A percentile compares a stretch with the other conserved stretches of the same genome.
phyloP scores from a whole-genome alignment of 2,888 invertebrate species.

The Nephrotoma flavescens region DNA sequence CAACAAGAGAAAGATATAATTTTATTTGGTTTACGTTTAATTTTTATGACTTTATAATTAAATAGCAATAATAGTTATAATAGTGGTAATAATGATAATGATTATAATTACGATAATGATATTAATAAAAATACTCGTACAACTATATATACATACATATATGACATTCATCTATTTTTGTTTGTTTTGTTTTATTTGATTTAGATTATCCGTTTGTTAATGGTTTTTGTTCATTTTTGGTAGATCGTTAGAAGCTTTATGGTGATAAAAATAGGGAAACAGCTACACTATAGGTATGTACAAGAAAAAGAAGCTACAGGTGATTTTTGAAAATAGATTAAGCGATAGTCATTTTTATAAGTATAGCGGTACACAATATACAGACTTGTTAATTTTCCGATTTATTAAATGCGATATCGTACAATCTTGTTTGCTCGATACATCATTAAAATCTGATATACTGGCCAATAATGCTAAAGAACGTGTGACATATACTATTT shows the following conservation, averaged over 20 bases:
- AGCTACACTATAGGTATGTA: background rate
- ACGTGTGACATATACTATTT: background rate
- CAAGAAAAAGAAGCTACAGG: background rate
- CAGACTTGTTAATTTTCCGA: background rate
- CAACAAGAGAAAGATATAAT: background rate
- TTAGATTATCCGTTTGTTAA: background rate
- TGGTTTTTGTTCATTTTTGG: background rate
- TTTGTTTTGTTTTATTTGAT: background rate
- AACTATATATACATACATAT: background rate
- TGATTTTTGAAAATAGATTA: background rate
- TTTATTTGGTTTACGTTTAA: background rate
- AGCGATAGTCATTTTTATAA: background rate
- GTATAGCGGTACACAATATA: background rate
- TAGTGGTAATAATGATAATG: background rate
- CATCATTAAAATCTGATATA: background rate
- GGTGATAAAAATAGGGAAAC: background rate
- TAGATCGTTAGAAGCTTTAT: background rate
- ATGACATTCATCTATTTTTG: background rate
- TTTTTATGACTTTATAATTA: background rate
- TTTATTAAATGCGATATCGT: background rate
- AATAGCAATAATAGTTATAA: background rate
- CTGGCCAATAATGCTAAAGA: background rate
- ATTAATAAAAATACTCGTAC: background rate
- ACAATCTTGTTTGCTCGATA: background rate
- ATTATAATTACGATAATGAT: background rate